Percentiles rank a stretch among this genome's conserved stretches.
Conservation (phyloP, 2,113 vertebrate genomes). For the Prionailurus bengalensis region DNA sequence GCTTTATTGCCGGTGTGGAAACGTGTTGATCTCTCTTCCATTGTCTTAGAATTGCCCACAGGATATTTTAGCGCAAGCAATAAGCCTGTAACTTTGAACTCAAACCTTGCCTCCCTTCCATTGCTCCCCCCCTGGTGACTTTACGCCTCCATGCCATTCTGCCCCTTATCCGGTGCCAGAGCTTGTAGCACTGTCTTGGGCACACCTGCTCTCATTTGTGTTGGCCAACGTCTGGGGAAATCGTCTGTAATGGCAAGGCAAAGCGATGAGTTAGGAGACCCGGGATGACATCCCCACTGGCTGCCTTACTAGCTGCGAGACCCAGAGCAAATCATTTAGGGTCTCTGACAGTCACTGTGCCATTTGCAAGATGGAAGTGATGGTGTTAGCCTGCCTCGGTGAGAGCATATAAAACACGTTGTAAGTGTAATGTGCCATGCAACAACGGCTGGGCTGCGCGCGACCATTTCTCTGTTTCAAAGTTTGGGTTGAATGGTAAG, state of each 20-base stretch:
- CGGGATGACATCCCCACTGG: accelerated
- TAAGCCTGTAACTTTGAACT: neutral
- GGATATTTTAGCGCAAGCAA: neutral
- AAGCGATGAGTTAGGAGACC: neutral
- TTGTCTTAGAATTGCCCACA: neutral
- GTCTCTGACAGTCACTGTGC: neutral
- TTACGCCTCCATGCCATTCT: neutral
- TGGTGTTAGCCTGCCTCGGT: neutral
- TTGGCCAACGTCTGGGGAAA: neutral
- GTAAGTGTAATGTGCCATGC: accelerated
- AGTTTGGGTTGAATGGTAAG: neutral
- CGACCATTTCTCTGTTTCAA: neutral
- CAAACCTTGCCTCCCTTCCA: neutral
- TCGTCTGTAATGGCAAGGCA: no score
- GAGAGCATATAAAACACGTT: neutral
- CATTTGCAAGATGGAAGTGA: neutral
- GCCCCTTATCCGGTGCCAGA: neutral
- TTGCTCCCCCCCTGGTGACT: no score
- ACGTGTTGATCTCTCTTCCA: neutral
- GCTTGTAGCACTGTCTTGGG: neutral
- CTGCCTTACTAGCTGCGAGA: neutral
- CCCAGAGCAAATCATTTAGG: no score
- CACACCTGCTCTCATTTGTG: neutral
- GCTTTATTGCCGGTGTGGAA: neutral
- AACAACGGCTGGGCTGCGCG: accelerated